Base-by-base conservation (phyloP, 2,888 invertebrate species). In the Seira ritae region DNA sequence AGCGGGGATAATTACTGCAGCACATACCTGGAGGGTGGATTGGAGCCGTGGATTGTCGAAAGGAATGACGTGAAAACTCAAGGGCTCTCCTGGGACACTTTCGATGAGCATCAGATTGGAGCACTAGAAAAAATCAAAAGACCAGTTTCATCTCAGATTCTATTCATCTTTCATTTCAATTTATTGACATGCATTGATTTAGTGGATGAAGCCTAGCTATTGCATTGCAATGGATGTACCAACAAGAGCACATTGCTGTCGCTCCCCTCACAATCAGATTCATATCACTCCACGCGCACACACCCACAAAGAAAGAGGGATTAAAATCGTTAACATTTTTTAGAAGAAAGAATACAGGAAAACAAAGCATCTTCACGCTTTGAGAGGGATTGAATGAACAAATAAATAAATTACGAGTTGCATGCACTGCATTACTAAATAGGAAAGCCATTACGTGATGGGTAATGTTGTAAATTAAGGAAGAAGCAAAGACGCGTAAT, bases 31-130 rank as follows among this genome's bases (percentile, higher is more conserved):
- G 88, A 97, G 91, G 0, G 98, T 98, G 90, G 97, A 96, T 91
- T 98, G 97, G 80, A 95, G 93, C 81, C 96, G 93, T 84, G 98
- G 98, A 92, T 97, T 97, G 92, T 98, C 97, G 92, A 97, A 98
- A 66, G 98, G 98, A 90, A 98, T 95, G 89, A 98, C 96, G 92
- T 98, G 98, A 92, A 98, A 99, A 90, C 97, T 97, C 72, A 97
- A 93, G 55, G 98, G 96, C 89, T 98, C 98, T 20, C 97, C 97
- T 75, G 96, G 94, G 89, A 98, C 96, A 90, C 97, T 96, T 91
- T 98, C 98, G 89, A 98, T 97, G 85, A 98, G 91, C 98, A 98
- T 98, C 92, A 98, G 93, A 92, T 98, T 98, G 90, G 97, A 97
- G 92, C 98, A 98, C 98, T 98, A 91, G 71, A 37, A 23, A 74